Evolutionary conservation across 2,797 vertebrate genomes (phyloP).

Genomic region (Craterocephalus amniculus): DNA sequence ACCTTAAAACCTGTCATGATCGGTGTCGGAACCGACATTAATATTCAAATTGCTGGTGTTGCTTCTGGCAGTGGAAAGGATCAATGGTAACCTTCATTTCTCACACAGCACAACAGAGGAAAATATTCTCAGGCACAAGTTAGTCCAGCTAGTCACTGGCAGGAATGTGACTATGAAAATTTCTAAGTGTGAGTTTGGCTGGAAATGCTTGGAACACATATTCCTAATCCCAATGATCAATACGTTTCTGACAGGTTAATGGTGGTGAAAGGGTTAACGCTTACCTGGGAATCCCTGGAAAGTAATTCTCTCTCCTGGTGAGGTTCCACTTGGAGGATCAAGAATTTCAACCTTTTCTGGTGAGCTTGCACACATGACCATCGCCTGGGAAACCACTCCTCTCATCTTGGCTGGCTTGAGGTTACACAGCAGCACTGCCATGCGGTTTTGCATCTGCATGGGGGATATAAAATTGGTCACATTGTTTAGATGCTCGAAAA

Average conservation of each 20-base stretch:
- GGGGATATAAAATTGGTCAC: slow-evolving; percentile 1
- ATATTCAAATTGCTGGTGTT: slow-evolving; percentile 25
- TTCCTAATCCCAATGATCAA: not conserved
- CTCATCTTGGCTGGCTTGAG: slow-evolving; percentile 98
- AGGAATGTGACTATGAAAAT: not conserved
- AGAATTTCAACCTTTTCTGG: slow-evolving; percentile 96
- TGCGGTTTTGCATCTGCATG: slow-evolving; percentile 95
- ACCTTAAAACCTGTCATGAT: slow-evolving; percentile 25
- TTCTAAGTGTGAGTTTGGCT: not conserved
- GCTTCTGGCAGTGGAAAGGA: slow-evolving; percentile 39
- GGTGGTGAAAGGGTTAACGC: not conserved
- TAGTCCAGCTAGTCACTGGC: not conserved
- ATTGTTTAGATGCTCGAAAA: not conserved
- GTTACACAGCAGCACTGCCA: slow-evolving; percentile 95
- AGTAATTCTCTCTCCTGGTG: slow-evolving; percentile 92
- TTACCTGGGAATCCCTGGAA: slow-evolving; percentile 93
- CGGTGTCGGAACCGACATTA: slow-evolving; percentile 35
- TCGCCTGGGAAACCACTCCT: slow-evolving; percentile 94
- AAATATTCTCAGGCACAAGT: slow-evolving; percentile 20
- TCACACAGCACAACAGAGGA: slow-evolving; percentile 15
- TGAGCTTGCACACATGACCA: slow-evolving; percentile 98
- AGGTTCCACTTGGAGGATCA: slow-evolving; percentile 88
- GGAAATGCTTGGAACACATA: not conserved
- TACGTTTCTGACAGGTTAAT: not conserved
- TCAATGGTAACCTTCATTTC: slow-evolving; percentile 38